Evolutionary conservation across 2,888 invertebrate genomes (phyloP).

Genomic region (Eretmocerus hayati): DNA sequence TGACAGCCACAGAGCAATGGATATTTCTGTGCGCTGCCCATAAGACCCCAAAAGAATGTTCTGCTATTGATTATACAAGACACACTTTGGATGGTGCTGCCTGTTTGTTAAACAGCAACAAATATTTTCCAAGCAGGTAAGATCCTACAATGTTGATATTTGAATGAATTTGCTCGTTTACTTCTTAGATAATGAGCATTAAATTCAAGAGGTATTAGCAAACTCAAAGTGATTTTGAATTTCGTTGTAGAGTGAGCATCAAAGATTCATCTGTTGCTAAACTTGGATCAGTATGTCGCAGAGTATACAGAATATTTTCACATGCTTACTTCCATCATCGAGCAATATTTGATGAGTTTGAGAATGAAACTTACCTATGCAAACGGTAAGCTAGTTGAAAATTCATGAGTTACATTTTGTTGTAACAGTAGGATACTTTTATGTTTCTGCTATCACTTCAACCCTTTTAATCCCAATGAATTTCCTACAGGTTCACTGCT

Average conservation of each 20-base stretch:
- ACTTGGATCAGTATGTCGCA: conserved; percentile 94
- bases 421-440: too few relatives aligned
- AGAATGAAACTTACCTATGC: conserved; percentile 92
- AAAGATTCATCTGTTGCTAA: conserved; percentile 98
- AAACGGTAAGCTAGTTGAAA: conserved; percentile 49
- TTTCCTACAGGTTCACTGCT: conserved; percentile 69
- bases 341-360: conserved; percentile 94
- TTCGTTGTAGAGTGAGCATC: conserved; percentile 81
- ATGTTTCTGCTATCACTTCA: background rate
- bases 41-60: conserved; percentile 99
- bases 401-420: too few relatives aligned
- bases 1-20: conserved; percentile 99
- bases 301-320: conserved; percentile 98
- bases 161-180: too few relatives aligned
- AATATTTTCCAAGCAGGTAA: conserved; percentile 98
- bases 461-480: background rate
- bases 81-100: conserved; percentile 99
- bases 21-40: conserved; percentile 99
- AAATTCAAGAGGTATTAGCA: background rate
- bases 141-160: background rate
- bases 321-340: conserved; percentile 99
- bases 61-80: conserved; percentile 97
- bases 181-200: background rate
- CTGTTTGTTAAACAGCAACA: conserved; percentile 96
- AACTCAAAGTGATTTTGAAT: too few relatives aligned